Evolutionary conservation across 2,888 invertebrate genomes (phyloP), one percentile per base, ranked within the genome.

Genomic region (Andrena haemorrhoa): DNA sequence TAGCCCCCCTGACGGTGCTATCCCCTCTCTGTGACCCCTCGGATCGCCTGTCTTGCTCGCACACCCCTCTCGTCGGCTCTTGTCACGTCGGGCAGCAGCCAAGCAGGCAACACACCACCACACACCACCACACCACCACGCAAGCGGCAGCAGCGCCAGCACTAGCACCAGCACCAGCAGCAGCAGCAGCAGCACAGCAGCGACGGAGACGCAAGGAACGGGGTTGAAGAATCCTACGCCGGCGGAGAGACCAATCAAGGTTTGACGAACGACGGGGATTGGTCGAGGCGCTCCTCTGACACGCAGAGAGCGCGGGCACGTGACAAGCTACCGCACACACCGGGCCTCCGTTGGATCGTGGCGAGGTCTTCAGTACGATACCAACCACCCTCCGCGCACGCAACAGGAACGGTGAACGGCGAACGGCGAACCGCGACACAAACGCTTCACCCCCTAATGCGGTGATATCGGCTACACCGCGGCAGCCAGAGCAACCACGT

Each of bases 211-310:
- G 89, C 80, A 79, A 90, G 89, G 92, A 93, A 93, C 94, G 92
- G 94, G 93, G 93, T 93, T 92, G 93, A 93, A 93, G 93, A 92
- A 93, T 94, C 92, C 92, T 90, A 92, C 91, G 91, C 90, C 90
- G 92, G 90, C 91, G 89, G 94, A 94, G 94, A 95, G 94, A 94
- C 95, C 95, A 95, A 95, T 95, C 95, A 95, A 95, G 95, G 95
- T 94, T 95, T 95, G 95, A 94, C 94, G 94, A 93, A 94, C 93
- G 93, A 91, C 92, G 92, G 92, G 93, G 93, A 94, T 94, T 94
- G 94, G 94, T 93, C 93, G 92, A 90, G 92, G 94, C 84, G 90
- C 89, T 91, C 94, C 93, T 89, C 92, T 92, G 93, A 90, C 93
- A 92, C 93, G 94, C 94, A 94, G 88, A 88, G 89, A 88, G 92